Evolutionary conservation across 2,888 invertebrate genomes (phyloP), one percentile per base, ranked within the genome.

Genomic region (Caenorhabditis macrosperma): DNA sequence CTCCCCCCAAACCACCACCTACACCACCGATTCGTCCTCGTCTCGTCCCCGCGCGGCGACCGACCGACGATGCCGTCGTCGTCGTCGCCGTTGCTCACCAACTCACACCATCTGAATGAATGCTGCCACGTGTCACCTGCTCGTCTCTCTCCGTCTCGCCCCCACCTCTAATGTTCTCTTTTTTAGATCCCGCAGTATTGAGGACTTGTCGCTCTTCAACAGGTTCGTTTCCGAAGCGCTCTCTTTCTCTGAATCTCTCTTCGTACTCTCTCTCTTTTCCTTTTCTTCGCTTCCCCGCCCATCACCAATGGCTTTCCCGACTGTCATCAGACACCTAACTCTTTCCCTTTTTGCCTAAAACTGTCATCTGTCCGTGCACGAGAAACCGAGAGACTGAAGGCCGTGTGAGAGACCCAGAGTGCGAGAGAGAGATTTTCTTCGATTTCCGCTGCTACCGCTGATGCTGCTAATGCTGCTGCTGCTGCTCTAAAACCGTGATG

Each of bases 121-220:
- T 72, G 72, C 72, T 57, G 72, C 72, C 72, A 64, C 64, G 72
- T 72, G 72, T 55, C 69, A 54, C 41, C 52, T 38, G 38, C 26
- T 15, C 22, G 50, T 30, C 63, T 44, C 38, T 50, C 30, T 22
- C 48, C 46, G 20, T 44, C 17, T n/a, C n/a, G n/a, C n/a, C 22
- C 12, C 17, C 69, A 20, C 35, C 15, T 60, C 61, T 61, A 76
- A 76, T 68, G 28, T 33, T 64, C 54, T 66, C 72, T 81, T 76
- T 86, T 88, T 85, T 82, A 90, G 89, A 84, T 90, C 90, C 64
- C 86, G 90, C 69, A 88, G 88, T 83, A 90, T 90, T 81, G 90
- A 90, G 83, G 90, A 90, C 79, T 84, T 90, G 78, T 90, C 89
- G 68, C 86, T 90, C 68, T 90, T 90, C 85, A 90, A 90, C 90